A percentile compares a stretch with the other conserved stretches of the same genome.
Conservation (phyloP, 2,113 vertebrate genomes). For the Myrmophylax atrothorax region DNA sequence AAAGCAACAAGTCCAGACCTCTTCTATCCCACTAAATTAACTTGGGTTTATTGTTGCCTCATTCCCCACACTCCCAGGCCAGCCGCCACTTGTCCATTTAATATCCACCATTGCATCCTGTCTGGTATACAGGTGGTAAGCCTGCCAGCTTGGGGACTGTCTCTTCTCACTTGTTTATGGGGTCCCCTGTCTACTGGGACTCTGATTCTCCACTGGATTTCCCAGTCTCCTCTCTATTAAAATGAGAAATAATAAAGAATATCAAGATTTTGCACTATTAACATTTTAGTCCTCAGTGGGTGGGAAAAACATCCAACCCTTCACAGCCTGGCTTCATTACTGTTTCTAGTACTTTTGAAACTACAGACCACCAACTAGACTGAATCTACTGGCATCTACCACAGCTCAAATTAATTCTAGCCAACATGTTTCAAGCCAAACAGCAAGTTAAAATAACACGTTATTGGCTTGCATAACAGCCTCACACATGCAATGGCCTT, state of each 20-base stretch:
- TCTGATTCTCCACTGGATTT: background rate
- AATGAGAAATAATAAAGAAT: background rate
- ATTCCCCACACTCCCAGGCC: slow-evolving; percentile 43
- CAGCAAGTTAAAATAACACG: background rate
- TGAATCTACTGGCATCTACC: slow-evolving; percentile 33
- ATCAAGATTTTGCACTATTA: background rate
- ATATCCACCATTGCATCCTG: slow-evolving; percentile 8
- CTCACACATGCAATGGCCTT: background rate
- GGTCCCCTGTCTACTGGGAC: background rate
- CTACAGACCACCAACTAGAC: background rate
- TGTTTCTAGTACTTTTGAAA: slow-evolving; percentile 15
- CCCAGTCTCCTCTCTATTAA: background rate
- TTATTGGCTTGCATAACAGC: background rate
- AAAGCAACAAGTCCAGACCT: slow-evolving; percentile 42
- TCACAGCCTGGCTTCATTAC: background rate
- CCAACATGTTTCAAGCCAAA: background rate
- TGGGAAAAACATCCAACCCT: background rate
- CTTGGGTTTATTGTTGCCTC: slow-evolving; percentile 49
- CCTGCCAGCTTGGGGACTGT: background rate
- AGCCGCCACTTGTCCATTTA: slow-evolving; percentile 59
- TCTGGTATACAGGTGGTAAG: background rate
- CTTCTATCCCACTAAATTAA: slow-evolving; percentile 46
- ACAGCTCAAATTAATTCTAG: slow-evolving; percentile 1
- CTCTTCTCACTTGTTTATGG: background rate
- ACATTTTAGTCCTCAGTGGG: background rate